Evolutionary conservation across 2,797 vertebrate genomes (phyloP), one percentile per base, ranked within the genome.

Genomic region (Melanotaenia trifasciata): DNA sequence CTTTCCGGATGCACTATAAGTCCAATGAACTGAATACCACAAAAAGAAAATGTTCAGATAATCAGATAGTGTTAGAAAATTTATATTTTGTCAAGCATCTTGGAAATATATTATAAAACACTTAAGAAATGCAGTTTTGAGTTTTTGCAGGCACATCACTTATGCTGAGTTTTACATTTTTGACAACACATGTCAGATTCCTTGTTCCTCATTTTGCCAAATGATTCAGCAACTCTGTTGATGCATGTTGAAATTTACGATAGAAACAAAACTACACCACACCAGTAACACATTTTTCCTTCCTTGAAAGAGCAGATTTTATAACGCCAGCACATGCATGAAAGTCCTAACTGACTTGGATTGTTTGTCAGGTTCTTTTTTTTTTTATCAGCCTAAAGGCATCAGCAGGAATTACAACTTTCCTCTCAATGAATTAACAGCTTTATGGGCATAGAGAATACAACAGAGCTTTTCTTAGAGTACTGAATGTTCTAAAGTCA

Each of bases 371-470:
- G 47, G 43, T 75, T 43, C 33, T 64, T 61, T 20, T 61, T 20
- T 20, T 61, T 20, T 72, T 79, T 35, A 67, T 63, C 66, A 53
- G 45, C 74, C 70, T 54, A 40, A 76, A 68, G 61, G 70, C 80
- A 83, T 80, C 70, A 76, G 70, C 85, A 87, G 76, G 87, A 86
- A 75, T 36, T 45, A 26, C 67, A 40, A 78, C 90, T 87, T 93
- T 91, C 89, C 85, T 69, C 26, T 36, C 70, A 43, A 79, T 32
- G 4, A 81, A 79, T 83, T 66, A 64, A 36, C 58, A 77, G 32
- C 68, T 63, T 40, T 30, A 61, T 57, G 18, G 26, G 51, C 18
- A 35, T 24, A 69, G 51, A 77, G 32, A 57, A 50, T 28, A 74
- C 73, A 76, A 81, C 62, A 67, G 53, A 65, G 40, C 14, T 38